Evolutionary conservation across 2,888 invertebrate genomes (phyloP), one percentile per base, ranked within the genome.

Genomic region (Dugesia japonica): DNA sequence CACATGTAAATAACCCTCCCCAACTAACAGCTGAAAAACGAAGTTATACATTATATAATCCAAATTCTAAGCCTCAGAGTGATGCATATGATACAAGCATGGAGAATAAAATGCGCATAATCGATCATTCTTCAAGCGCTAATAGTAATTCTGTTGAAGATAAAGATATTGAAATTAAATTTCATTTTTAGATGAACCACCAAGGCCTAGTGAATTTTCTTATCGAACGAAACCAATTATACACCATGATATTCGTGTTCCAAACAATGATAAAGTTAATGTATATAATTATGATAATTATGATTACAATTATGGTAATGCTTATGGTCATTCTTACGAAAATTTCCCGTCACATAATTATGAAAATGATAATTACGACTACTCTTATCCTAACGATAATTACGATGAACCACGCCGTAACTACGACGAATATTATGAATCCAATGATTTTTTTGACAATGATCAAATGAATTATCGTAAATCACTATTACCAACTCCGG

Each of bases 21-120:
- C 27, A 26, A 26, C 7, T n/a, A 13, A 4, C 7, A 72, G 17
- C 75, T n/a, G 56, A 56, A 23, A 42, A 75, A 23, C 42, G 75
- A 1, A 56, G 42, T 42, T 71, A 42, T 23, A 56, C 75, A 20
- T 75, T 56, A 17, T 71, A 56, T n/a, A 28, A 42, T 26, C 56
- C 75, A 20, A 27, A 75, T n/a, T 20, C 20, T 9, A 38, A 74
- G n/a, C 38, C 74, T n/a, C n/a, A 20, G 9, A 42, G 7, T 33
- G 56, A 75, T 20, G 4, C 56, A 23, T 56, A 56, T 23, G 56
- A 56, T 20, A 13, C 20, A n/a, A 23, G 20, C 17, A 13, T 7
- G 1, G 56, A 4, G 1, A 56, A 56, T 56, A 56, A 56, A 56
- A 56, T 56, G 56, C 56, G 56, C 7, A 56, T 56, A 4, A 56